phyloP scores from a whole-genome alignment of 2,888 invertebrate genomes.

The Plebejus argus region DNA sequence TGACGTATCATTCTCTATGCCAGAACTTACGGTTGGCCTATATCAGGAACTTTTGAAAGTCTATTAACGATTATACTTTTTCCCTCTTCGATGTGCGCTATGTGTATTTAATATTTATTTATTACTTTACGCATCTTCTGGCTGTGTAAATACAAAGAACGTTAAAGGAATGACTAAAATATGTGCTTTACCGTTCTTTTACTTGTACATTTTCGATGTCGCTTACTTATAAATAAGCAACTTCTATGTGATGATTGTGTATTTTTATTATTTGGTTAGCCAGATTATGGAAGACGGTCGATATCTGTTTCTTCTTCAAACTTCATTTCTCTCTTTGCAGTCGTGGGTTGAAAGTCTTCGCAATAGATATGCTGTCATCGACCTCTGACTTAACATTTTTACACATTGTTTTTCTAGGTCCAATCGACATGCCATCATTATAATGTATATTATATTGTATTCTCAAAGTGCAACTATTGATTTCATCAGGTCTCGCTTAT shows the following conservation, averaged over 20 bases:
- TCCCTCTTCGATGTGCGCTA: conserved; percentile 50
- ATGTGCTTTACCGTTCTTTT: conserved; percentile 42
- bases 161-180: conserved; percentile 46
- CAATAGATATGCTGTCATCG: conserved; percentile 31
- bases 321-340: conserved; percentile 29
- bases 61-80: conserved; percentile 32
- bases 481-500: conserved; percentile 94
- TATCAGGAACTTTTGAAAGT: not conserved
- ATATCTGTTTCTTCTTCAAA: conserved; percentile 34
- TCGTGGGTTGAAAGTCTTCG: conserved; percentile 44
- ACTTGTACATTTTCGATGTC: conserved; percentile 42
- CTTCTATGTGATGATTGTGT: conserved; percentile 30
- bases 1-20: conserved; percentile 46
- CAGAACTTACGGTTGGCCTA: conserved; percentile 17
- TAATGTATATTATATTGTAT: conserved; percentile 40
- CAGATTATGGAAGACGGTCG: conserved; percentile 1
- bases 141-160: conserved; percentile 40
- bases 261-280: conserved; percentile 19
- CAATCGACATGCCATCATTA: conserved; percentile 28
- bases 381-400: conserved; percentile 23
- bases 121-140: conserved; percentile 35
- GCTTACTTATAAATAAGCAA: conserved; percentile 34
- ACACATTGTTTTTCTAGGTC: conserved; percentile 33
- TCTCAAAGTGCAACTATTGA: conserved; percentile 71
- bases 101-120: conserved; percentile 37